These are phyloP conservation scores for Drosophila mayri DNA, from an alignment of 1,140 invertebrate species.

Conservation along the genomic window DNA sequence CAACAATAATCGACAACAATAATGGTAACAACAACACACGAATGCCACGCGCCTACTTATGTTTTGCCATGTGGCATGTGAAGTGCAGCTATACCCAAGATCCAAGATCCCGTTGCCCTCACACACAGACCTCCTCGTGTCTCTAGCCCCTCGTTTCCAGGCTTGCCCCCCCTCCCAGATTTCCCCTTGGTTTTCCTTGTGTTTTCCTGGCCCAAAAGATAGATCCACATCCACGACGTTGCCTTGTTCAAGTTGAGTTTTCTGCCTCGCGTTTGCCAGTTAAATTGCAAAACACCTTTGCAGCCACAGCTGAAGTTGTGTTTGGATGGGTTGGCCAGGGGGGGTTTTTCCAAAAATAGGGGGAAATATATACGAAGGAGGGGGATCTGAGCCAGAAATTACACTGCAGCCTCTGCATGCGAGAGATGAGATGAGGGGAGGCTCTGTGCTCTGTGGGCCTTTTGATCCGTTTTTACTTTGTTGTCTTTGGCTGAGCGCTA, in stretches of 20 bases:
- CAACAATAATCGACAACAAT: conserved; percentile 81
- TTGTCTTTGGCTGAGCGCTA: conserved; percentile 47
- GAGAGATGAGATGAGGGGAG: conserved; percentile 14
- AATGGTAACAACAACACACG: conserved; percentile 83
- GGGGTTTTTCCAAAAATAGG: neutral
- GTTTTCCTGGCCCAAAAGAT: conserved; percentile 56
- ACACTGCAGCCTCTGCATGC: conserved; percentile 23
- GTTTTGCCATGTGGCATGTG: conserved; percentile 81
- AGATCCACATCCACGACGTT: conserved; percentile 60
- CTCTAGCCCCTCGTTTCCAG: neutral
- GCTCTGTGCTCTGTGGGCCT: conserved; percentile 29
- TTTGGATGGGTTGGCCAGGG: neutral
- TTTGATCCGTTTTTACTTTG: conserved; percentile 67
- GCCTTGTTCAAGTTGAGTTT: conserved; percentile 51
- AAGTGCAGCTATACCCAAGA: conserved; percentile 65
- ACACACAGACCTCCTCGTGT: conserved; percentile 29
- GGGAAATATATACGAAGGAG: conserved; percentile 7
- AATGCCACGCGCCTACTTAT: conserved; percentile 84
- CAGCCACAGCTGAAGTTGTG: conserved; percentile 62
- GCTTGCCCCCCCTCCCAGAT: neutral
- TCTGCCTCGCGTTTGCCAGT: conserved; percentile 70
- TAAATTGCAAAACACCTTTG: conserved; percentile 83
- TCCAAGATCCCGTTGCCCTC: conserved; percentile 54
- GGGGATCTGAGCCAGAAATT: conserved; percentile 32
- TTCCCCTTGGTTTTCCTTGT: conserved; percentile 1